Evolutionary conservation across 2,888 invertebrate genomes (phyloP), one percentile per base, ranked within the genome.

Genomic region (Drosophila pegasa): DNA sequence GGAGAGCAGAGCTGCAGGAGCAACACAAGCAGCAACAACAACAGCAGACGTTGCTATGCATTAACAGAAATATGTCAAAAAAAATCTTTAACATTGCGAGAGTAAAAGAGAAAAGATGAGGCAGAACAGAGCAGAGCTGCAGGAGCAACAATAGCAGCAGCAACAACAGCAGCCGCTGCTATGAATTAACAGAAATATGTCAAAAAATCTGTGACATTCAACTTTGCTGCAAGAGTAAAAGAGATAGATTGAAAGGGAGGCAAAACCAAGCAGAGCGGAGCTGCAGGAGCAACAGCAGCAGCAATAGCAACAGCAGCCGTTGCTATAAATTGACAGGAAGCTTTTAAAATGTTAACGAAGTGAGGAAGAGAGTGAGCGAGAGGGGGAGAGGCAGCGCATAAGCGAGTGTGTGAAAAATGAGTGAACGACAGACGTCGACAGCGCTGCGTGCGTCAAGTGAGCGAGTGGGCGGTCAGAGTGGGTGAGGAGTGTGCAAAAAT

Each of bases 321-420:
- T n/a, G 31, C 40, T 56, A 60, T 37, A 40, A 41, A 60, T 58
- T 75, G 71, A 31, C 66, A 75, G 76, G 75, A 76, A 76, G 75
- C 75, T 76, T 70, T 78, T 66, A 37, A 62, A 57, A 61, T n/a
- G 29, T 35, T n/a, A 40, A 33, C 33, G 43, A 40, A 37, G 20
- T 22, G 20, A 55, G 45, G 38, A 38, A 37, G 35, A 27, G 33
- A n/a, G 40, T 7, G 8, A 22, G 12, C 29, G 31, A 33, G 48
- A 33, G 56, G 1, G 16, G n/a, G 29, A 7, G 33, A 37, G 31
- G 40, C 2, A 8, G 3, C 25, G 5, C 3, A 25, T 43, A 8
- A 31, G 12, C 2, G 40, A 52, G 59, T 51, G 54, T 48, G 51
- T 45, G 62, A 45, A 45, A 45, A 35, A 10, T 16, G 25, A 51